Conservation (phyloP, 2,888 invertebrate species). For the Campoplex nolae region DNA sequence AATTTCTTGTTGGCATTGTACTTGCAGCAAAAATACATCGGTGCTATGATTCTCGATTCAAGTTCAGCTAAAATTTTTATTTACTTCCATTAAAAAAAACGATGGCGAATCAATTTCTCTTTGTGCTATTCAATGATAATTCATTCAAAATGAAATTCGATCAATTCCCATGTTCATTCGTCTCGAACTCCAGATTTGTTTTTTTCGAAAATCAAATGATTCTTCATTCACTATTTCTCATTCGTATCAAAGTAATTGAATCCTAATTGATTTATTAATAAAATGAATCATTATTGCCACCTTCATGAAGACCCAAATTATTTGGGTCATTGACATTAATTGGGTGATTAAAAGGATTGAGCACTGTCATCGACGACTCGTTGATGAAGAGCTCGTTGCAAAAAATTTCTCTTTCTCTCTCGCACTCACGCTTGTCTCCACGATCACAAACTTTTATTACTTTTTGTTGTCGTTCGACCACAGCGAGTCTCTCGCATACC, state of each 20-base stretch:
- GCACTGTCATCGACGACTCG: conserved; percentile 17
- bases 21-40: conserved; percentile 3
- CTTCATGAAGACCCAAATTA: not conserved
- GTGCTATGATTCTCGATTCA: not conserved
- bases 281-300: not conserved
- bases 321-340: not conserved
- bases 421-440: not conserved
- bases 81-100: not conserved
- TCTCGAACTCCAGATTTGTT: not conserved
- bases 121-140: not conserved
- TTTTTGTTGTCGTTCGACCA: conserved; percentile 4
- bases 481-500: not conserved
- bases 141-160: not conserved
- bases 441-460: not conserved
- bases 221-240: not conserved
- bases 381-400: conserved; percentile 6
- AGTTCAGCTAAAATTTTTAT: not conserved
- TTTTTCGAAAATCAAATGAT: not conserved
- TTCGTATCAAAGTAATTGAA: not conserved
- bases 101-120: not conserved
- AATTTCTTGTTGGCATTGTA: conserved; percentile 13
- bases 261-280: not conserved
- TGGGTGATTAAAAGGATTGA: not conserved
- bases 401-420: conserved; percentile 3
- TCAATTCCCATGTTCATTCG: not conserved